Percentiles rank a stretch among this genome's conserved stretches.
These are phyloP conservation scores for Agapostemon virescens DNA, from an alignment of 2,888 invertebrate genomes.

Conservation along the genomic window DNA sequence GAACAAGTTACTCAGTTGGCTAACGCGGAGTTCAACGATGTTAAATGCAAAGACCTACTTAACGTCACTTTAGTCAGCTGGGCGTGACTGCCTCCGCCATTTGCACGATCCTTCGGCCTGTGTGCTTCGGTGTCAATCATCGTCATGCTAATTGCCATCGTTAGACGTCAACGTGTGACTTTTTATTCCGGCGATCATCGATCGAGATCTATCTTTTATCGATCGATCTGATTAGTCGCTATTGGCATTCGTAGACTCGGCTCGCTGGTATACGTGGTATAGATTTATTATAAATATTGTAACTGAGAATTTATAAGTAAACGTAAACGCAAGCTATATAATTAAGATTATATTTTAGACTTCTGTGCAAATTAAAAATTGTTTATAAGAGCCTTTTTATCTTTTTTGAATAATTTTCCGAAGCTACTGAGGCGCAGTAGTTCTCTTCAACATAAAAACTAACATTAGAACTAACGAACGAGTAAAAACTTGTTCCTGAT, in stretches of 20 bases:
- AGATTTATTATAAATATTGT: neutral
- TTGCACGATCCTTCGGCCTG: constrained; percentile 36
- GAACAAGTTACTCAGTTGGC: constrained; percentile 56
- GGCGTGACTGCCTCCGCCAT: constrained; percentile 57
- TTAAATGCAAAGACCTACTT: constrained; percentile 63
- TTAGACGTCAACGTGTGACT: neutral
- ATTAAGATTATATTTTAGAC: no score
- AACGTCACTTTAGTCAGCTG: constrained; percentile 62
- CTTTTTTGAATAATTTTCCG: no score
- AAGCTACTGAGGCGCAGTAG: no score
- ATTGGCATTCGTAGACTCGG: neutral
- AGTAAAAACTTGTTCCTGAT: no score
- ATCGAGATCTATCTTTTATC: neutral
- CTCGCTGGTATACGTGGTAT: neutral
- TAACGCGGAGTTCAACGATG: constrained; percentile 61
- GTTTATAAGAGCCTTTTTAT: no score
- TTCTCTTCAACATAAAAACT: no score
- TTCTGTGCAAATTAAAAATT: no score
- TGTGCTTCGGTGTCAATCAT: constrained; percentile 20
- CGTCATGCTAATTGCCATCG: constrained; percentile 25
- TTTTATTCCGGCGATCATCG: neutral
- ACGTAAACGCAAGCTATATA: no score
- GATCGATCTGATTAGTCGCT: no score
- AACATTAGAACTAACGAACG: no score
- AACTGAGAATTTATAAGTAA: no score